Evolutionary conservation across 2,113 vertebrate species (phyloP), one percentile per base, ranked within the genome.

Genomic region (Dasyurus viverrinus): DNA sequence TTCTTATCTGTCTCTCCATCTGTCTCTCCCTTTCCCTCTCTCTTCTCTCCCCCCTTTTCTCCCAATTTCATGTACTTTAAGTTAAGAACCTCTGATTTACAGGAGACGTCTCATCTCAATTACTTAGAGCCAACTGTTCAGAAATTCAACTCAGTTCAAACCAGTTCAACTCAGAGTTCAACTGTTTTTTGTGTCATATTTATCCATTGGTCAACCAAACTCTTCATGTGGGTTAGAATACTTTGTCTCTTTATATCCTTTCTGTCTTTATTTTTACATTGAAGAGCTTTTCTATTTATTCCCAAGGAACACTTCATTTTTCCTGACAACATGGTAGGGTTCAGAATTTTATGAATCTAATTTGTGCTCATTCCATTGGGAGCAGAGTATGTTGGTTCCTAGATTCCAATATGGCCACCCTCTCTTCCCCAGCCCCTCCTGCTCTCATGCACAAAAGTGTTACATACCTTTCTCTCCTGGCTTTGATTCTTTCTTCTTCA

Each of bases 401-500:
- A 84, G 68, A 23, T 84, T 8, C 19, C 19, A 84, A 84, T 42
- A 42, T 84, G 68, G 68, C n/a, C 68, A 84, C 68, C 19, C 42
- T 8, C 2, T 84, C 7, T 2, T 84, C 19, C 68, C n/a, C n/a
- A n/a, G 42, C 1, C 16, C n/a, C n/a, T 42, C 6, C 36, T 42
- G 68, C 19, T 42, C 16, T 8, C 7, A 84, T 42, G n/a, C 19
- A 84, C 16, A 42, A 22, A 84, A 84, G 16, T 22, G n/a, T 27
- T 92, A 92, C 96, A 96, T 97, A 99, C 99, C 99, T 99, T 98
- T 99, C 99, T 96, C 98, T 99, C 23, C 99, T 99, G 55, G 99
- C 99, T 98, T 99, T 99, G 96, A 99, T 99, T 96, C 99, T 99
- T 97, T 99, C 99, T 91, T 99, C 99, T n/a, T 99, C 99, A 5